A percentile compares a stretch with the other conserved stretches of the same genome.
Evolutionary conservation across 2,797 vertebrate species (phyloP).

Genomic region (Pipistrellus pygmaeus): DNA sequence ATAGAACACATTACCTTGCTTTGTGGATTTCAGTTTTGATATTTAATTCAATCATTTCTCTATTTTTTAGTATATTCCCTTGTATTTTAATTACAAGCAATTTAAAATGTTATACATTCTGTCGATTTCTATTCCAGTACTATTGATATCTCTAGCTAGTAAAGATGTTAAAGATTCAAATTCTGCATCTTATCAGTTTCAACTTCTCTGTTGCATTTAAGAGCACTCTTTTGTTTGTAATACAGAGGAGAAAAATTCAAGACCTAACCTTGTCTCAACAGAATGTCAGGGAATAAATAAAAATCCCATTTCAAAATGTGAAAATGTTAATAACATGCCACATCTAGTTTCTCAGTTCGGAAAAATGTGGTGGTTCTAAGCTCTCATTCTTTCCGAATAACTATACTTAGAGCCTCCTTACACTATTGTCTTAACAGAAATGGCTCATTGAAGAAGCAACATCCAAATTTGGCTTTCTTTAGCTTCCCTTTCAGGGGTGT

Average conservation of each 20-base stretch:
- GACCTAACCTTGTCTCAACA: constrained; percentile 52
- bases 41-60: constrained; percentile 15
- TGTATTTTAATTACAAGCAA: constrained; percentile 59
- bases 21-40: neutral
- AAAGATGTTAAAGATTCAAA: constrained; percentile 39
- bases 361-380: neutral
- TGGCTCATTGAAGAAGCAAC: constrained; percentile 28
- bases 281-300: constrained; percentile 67
- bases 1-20: constrained; percentile 15
- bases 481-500: constrained; percentile 54
- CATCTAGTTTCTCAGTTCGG: constrained; percentile 46
- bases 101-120: constrained; percentile 20
- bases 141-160: neutral
- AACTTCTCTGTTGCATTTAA: constrained; percentile 11
- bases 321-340: constrained; percentile 57
- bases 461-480: constrained; percentile 44
- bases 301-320: constrained; percentile 64
- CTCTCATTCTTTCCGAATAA: constrained; percentile 32
- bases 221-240: neutral
- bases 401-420: neutral
- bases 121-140: neutral
- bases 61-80: neutral
- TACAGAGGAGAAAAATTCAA: constrained; percentile 59
- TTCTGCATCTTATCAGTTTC: neutral
- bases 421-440: constrained; percentile 58